These are phyloP conservation scores for Horisme vitalbata DNA, from an alignment of 2,888 invertebrate genomes.

Conservation along the genomic window DNA sequence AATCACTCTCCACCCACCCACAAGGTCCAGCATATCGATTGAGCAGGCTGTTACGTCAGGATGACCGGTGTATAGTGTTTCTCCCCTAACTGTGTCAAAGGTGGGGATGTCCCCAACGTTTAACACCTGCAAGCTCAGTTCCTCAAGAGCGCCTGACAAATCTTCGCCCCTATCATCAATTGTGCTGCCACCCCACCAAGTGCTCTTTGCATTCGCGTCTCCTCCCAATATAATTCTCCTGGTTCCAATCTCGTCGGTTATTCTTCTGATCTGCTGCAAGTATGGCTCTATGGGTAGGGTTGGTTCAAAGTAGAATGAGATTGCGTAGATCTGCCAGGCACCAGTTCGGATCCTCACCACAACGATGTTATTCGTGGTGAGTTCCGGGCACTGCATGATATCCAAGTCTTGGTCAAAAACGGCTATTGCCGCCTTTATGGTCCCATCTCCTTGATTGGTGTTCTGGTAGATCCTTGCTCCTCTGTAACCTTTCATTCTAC, in stretches of 20 bases:
- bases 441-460: not conserved
- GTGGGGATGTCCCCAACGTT: no score
- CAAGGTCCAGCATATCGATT: conserved; percentile 5
- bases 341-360: not conserved
- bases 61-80: conserved; percentile 28
- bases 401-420: not conserved
- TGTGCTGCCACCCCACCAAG: conserved; percentile 25
- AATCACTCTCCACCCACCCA: no score
- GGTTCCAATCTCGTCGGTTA: not conserved
- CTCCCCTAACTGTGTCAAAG: no score
- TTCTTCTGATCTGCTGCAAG: no score
- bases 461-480: conserved; percentile 8
- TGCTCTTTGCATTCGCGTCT: conserved; percentile 22
- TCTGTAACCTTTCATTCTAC: not conserved
- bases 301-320: not conserved
- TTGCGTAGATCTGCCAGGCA: not conserved
- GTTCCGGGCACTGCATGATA: not conserved
- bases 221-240: not conserved
- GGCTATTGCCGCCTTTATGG: conserved; percentile 10
- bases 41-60: conserved; percentile 31
- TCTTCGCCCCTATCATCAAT: conserved; percentile 27
- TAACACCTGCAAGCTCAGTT: conserved; percentile 29
- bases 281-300: no score
- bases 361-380: no score
- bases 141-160: conserved; percentile 10